Conservation (phyloP, 2,113 vertebrate species). For the Lepus americanus region DNA sequence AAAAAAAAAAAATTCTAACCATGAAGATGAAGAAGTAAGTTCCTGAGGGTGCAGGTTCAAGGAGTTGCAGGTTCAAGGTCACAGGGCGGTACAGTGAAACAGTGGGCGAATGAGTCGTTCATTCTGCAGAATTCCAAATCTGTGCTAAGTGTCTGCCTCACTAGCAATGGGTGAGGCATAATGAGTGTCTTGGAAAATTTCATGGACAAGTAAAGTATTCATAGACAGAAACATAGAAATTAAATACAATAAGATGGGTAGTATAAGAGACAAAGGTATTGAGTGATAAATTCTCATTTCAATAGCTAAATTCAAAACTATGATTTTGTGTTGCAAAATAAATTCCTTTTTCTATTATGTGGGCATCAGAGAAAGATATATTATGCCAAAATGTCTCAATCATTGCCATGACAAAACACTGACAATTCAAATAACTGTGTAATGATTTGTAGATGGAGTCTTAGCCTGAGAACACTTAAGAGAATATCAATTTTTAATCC, state of each 20-base stretch:
- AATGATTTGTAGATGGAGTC: not conserved
- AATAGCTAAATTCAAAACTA: not conserved
- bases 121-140: not conserved
- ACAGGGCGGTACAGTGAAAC: not conserved
- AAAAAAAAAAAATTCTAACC: not conserved
- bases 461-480: not conserved
- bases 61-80: no score
- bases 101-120: not conserved
- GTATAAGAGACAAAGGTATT: not conserved
- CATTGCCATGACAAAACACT: not conserved
- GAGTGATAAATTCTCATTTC: not conserved
- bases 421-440: not conserved
- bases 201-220: not conserved
- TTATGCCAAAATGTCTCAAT: not conserved
- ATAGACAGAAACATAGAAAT: not conserved
- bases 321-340: constrained; percentile 6
- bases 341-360: not conserved
- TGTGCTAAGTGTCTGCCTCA: not conserved
- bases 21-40: not conserved
- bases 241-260: not conserved
- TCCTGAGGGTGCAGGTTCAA: not conserved
- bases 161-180: not conserved
- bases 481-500: not conserved
- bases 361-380: not conserved
- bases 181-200: not conserved